Evolutionary conservation across 2,113 vertebrate species (phyloP).

Genomic region (Rhynchomys soricoides): DNA sequence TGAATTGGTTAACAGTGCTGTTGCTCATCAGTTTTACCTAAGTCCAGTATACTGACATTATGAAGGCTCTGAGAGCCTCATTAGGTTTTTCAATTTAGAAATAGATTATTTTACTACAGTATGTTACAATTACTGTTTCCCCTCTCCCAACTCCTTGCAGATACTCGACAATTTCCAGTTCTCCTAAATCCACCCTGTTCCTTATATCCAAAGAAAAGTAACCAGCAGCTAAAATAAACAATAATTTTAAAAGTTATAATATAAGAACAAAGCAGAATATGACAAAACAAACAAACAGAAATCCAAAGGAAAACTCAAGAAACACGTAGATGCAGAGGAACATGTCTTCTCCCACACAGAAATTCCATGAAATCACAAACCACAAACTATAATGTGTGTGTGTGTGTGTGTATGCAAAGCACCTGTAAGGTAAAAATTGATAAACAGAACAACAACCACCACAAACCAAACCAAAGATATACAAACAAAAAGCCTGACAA

Average conservation of each 20-base stretch:
- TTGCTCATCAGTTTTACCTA: not conserved
- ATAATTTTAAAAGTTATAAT: not conserved
- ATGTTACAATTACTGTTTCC: not conserved
- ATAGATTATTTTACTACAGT: not conserved
- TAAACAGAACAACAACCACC: not conserved
- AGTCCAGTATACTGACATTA: not conserved
- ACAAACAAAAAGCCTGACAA: not conserved
- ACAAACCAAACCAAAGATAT: not conserved
- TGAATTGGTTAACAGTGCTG: not conserved
- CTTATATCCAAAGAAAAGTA: not conserved
- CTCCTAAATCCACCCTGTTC: not conserved
- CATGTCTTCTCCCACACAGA: not conserved
- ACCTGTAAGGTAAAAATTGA: not conserved
- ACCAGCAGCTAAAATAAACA: not conserved
- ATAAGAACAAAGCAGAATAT: not conserved
- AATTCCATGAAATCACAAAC: not conserved
- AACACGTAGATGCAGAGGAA: not conserved
- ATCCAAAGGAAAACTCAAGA: not conserved
- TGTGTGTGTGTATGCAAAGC: not conserved
- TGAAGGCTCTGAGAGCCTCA: not conserved
- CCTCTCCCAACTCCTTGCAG: not conserved
- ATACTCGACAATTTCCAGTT: not conserved
- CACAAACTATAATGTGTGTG: not conserved
- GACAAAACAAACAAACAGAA: not conserved
- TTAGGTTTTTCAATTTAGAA: not conserved